Percentiles rank a stretch among this genome's conserved stretches.
Evolutionary conservation across 2,797 vertebrate species (phyloP).

Genomic region (Anguilla marmorata): DNA sequence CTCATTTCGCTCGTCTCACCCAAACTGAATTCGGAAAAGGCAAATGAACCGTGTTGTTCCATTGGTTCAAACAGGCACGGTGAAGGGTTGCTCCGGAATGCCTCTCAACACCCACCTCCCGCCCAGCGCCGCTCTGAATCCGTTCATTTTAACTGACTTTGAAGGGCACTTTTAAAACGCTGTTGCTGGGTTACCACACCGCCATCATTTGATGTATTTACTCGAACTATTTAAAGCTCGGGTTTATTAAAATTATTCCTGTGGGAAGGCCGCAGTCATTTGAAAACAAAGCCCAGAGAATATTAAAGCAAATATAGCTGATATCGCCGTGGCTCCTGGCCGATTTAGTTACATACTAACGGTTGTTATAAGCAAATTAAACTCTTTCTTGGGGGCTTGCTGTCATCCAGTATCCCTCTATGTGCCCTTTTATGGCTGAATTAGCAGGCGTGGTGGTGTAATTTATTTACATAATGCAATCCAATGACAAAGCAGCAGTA

Average conservation of each 20-base stretch:
- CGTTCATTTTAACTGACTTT: background rate
- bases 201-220: background rate
- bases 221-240: background rate
- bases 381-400: background rate
- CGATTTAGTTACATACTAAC: background rate
- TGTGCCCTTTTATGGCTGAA: background rate
- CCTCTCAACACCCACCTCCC: background rate
- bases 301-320: background rate
- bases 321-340: background rate
- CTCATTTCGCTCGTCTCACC: background rate
- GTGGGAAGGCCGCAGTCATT: background rate
- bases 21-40: background rate
- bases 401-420: background rate
- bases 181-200: background rate
- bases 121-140: background rate
- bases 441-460: background rate
- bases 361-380: background rate
- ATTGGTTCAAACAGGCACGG: slow-evolving; percentile 27
- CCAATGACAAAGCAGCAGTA: background rate
- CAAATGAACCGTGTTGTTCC: slow-evolving; percentile 41
- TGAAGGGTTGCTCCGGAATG: slow-evolving; percentile 2
- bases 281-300: background rate
- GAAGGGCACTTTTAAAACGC: background rate
- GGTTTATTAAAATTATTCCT: background rate
- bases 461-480: background rate